Percentiles rank a stretch among this genome's conserved stretches.
Conservation (phyloP, 2,797 vertebrate genomes). For the Lycodopsis pacificus region DNA sequence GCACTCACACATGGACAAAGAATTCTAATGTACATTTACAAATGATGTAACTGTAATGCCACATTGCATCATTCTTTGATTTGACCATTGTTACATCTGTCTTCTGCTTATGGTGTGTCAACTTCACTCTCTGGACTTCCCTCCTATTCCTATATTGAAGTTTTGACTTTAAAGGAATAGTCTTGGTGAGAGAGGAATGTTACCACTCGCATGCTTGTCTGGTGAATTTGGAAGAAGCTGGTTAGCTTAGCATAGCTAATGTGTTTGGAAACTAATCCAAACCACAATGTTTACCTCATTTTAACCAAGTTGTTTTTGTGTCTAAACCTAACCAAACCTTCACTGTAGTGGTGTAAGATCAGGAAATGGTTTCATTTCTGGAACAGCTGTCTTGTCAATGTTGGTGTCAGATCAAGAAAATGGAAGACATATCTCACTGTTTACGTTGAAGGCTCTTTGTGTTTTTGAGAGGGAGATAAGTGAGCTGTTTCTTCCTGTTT, state of each 20-base stretch:
- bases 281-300: neutral
- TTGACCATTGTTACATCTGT: neutral
- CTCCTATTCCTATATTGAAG: neutral
- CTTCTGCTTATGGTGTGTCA: neutral
- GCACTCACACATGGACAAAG: neutral
- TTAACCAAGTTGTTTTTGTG: neutral
- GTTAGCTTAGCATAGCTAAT: neutral
- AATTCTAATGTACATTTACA: neutral
- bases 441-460: neutral
- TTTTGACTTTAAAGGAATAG: neutral
- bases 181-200: neutral
- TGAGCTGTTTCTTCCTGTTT: neutral
- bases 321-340: neutral
- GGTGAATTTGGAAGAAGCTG: neutral
- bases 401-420: neutral
- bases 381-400: neutral
- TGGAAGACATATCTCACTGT: neutral
- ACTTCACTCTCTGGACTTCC: neutral
- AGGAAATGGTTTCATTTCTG: neutral
- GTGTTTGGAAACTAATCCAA: neutral
- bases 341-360: neutral
- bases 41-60: constrained; percentile 6
- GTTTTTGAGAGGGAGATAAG: neutral
- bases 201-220: neutral
- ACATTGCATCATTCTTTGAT: neutral